phyloP scores from a whole-genome alignment of 2,888 invertebrate species.

The Desoria tigrina region DNA sequence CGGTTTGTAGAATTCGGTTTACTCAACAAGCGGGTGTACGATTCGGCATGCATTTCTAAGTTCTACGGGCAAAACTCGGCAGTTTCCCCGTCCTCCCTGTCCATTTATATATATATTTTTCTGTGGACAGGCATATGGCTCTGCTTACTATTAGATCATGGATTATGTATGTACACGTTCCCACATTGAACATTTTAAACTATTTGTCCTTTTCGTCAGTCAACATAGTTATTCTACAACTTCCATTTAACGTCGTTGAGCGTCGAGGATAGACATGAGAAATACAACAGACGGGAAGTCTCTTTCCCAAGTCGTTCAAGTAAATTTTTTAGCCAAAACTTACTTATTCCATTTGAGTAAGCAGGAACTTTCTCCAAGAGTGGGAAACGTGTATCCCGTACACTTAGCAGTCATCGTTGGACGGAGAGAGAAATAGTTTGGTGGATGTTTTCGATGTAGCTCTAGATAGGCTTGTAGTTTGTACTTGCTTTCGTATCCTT shows the following conservation, averaged over 20 bases:
- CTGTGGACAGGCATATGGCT: too few relatives aligned
- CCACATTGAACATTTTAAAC: background rate
- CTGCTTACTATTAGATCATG: background rate
- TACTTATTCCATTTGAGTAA: conserved; percentile 2
- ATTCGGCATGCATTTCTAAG: too few relatives aligned
- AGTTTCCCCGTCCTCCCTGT: too few relatives aligned
- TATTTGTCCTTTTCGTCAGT: conserved; percentile 1
- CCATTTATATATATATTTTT: too few relatives aligned
- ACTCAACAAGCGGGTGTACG: too few relatives aligned
- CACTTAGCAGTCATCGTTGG: too few relatives aligned
- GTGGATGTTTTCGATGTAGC: too few relatives aligned
- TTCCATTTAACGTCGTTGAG: background rate
- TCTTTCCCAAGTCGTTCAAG: background rate
- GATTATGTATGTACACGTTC: background rate
- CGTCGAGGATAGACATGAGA: background rate
- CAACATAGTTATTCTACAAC: background rate
- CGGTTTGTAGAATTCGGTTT: background rate
- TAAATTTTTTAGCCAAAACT: background rate
- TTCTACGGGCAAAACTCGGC: too few relatives aligned
- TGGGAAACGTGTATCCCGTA: too few relatives aligned
- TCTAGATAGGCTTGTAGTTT: too few relatives aligned
- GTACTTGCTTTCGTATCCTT: too few relatives aligned
- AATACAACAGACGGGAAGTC: background rate
- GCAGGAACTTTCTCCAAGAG: background rate
- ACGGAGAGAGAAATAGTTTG: too few relatives aligned